These are phyloP conservation scores for Morelia viridis DNA, from an alignment of 2,797 vertebrate species.

Conservation along the genomic window DNA sequence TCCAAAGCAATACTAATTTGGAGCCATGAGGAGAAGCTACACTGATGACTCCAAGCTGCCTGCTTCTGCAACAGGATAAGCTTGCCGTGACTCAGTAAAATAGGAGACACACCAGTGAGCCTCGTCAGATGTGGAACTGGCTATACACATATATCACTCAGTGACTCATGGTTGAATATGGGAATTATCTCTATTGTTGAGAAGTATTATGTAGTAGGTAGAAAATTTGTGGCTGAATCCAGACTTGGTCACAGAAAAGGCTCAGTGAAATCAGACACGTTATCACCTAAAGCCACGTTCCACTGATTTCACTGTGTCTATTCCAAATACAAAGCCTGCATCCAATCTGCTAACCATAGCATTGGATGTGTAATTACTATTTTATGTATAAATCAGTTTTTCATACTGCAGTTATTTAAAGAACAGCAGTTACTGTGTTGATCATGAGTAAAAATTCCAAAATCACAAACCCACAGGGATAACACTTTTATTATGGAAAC, in stretches of 20 bases:
- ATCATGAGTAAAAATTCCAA: background rate
- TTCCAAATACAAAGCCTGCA: background rate
- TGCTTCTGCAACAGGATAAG: background rate
- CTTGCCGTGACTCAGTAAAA: background rate
- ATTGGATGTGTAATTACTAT: background rate
- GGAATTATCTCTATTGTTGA: background rate
- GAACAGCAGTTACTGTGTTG: background rate
- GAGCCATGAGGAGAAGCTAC: background rate
- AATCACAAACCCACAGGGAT: background rate
- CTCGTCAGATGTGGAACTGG: too few species aligned
- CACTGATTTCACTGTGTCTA: background rate
- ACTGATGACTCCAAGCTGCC: background rate
- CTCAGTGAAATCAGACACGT: background rate
- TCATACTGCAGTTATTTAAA: background rate
- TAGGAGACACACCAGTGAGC: too few species aligned
- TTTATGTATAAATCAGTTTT: background rate
- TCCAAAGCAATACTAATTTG: background rate
- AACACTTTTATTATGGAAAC: background rate
- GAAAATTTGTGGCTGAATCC: background rate
- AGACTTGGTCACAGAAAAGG: background rate
- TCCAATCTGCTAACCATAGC: background rate
- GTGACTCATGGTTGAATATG: background rate
- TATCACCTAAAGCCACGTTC: background rate
- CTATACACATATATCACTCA: background rate
- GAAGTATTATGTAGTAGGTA: background rate